Evolutionary conservation across 35 echinoderm and acorn worm species (phyloP).

Genomic region (Apostichopus californicus): DNA sequence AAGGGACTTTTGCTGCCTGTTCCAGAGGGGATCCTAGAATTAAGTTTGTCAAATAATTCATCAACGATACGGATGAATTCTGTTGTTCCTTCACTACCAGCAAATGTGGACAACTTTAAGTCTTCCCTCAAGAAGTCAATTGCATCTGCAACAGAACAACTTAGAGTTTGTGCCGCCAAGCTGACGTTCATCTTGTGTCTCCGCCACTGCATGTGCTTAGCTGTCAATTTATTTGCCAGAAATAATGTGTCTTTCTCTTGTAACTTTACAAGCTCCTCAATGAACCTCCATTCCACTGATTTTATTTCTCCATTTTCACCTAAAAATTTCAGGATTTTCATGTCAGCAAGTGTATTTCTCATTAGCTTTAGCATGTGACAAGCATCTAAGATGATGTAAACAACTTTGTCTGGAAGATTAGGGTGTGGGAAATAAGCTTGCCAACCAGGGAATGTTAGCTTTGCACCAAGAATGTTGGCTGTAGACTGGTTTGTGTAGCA

Average conservation of each 20-base stretch:
- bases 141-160: slow-evolving; percentile 35
- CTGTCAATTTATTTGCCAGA: slow-evolving; percentile 21
- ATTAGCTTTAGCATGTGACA: slow-evolving; percentile 50
- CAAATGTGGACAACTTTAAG: neutral
- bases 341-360: slow-evolving; percentile 9
- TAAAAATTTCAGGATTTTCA: neutral
- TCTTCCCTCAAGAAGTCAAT: slow-evolving; percentile 37
- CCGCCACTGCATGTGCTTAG: slow-evolving; percentile 21
- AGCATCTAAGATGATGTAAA: slow-evolving; percentile 38
- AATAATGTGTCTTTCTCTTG: slow-evolving; percentile 30
- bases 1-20: slow-evolving; percentile 11
- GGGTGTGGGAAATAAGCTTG: neutral
- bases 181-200: slow-evolving; percentile 41
- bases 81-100: slow-evolving; percentile 31
- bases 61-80: slow-evolving; percentile 38
- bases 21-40: neutral
- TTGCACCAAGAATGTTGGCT: neutral
- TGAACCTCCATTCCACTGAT: slow-evolving; percentile 15
- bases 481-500: slow-evolving; percentile 20
- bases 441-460: neutral
- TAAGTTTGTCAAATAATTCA: slow-evolving; percentile 42
- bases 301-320: neutral
- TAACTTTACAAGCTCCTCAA: neutral
- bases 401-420: neutral
- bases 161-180: slow-evolving; percentile 22